A percentile compares a stretch with the other conserved stretches of the same genome.
phyloP scores from a whole-genome alignment of 92 coral and sea anemone genomes.

The Zoanthus solanderi region DNA sequence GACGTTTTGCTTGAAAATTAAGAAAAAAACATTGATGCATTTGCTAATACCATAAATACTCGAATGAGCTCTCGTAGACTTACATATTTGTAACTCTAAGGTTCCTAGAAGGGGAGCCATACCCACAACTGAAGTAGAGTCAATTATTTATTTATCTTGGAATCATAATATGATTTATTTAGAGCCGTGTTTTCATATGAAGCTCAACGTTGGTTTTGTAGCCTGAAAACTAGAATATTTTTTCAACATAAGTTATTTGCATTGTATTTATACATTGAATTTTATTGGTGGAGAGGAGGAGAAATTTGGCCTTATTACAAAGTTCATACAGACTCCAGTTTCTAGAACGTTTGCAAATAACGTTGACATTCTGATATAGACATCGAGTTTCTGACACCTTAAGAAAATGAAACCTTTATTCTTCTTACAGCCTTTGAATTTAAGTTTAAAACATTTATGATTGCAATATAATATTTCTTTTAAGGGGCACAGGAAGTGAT shows the following conservation, averaged over 20 bases:
- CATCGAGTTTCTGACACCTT: conserved; percentile 2
- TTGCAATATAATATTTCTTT: conserved; percentile 3
- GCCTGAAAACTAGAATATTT: not conserved
- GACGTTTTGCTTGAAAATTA: not conserved
- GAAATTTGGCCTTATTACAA: not conserved
- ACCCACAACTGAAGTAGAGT: not conserved
- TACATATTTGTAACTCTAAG: not conserved
- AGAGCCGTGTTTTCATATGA: conserved; percentile 6
- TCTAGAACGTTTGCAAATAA: not conserved
- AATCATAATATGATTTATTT: not conserved
- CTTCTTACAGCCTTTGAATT: conserved; percentile 4
- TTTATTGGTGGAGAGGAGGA: not conserved
- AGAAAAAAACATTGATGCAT: not conserved
- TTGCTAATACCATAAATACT: not conserved
- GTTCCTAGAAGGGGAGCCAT: not conserved
- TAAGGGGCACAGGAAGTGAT: not conserved
- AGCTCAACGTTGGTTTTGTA: conserved; percentile 5
- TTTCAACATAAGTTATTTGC: not conserved
- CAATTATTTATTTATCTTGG: conserved; percentile 4
- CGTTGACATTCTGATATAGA: conserved; percentile 11
- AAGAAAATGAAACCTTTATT: not conserved
- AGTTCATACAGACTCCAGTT: not conserved
- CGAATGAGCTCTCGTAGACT: not conserved
- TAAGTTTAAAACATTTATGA: not conserved
- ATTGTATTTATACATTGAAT: not conserved